These are phyloP conservation scores for Malaclemys terrapin DNA, from an alignment of 2,113 vertebrate genomes.

Conservation along the genomic window DNA sequence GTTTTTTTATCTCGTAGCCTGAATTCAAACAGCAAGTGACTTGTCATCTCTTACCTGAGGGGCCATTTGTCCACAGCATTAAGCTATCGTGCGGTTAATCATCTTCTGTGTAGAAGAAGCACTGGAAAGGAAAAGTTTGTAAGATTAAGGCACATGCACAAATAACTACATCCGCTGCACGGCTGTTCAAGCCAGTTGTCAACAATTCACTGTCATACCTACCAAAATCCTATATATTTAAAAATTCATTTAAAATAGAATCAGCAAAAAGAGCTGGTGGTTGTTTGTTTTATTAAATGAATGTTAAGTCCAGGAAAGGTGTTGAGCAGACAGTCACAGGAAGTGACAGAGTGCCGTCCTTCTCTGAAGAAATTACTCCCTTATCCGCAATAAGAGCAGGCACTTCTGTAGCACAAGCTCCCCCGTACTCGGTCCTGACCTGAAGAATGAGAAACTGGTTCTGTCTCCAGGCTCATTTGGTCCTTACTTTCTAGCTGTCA, in stretches of 20 bases:
- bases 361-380: not conserved
- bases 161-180: not conserved
- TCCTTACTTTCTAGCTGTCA: not conserved
- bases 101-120: not conserved
- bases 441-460: not conserved
- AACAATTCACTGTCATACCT: not conserved
- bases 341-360: not conserved
- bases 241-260: not conserved
- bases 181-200: not conserved
- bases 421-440: not conserved
- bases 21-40: accelerated
- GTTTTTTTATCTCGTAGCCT: not conserved
- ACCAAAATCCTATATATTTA: not conserved
- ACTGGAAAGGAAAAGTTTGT: not conserved
- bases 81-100: not conserved
- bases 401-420: not conserved
- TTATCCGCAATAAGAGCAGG: not conserved
- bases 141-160: not conserved
- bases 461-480: not conserved
- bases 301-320: not conserved
- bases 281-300: not conserved
- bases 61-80: not conserved
- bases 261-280: not conserved
- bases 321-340: not conserved
- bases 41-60: not conserved